Evolutionary conservation across 2,113 vertebrate species (phyloP), one percentile per base, ranked within the genome.

Genomic region (Thalassoma bifasciatum): DNA sequence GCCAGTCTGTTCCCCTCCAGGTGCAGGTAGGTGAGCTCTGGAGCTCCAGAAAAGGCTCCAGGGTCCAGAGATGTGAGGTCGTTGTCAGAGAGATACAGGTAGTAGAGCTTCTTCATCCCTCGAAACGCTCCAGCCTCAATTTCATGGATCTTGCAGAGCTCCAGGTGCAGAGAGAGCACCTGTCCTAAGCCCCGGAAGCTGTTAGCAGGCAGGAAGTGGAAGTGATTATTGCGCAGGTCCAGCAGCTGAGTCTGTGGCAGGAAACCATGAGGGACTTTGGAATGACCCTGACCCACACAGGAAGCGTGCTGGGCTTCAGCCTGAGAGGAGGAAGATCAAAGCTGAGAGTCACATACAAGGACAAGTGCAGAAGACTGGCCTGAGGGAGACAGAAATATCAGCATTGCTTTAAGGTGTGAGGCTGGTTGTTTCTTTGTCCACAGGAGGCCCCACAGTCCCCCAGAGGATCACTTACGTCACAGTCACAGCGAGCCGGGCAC

Each of bases 21-120:
- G 76, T 97, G 88, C 0, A 98, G 94, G 86, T 98, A 98, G 46
- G 92, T 94, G 5, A 98, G 93, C 19, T 49, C 75, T 0, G 93
- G 91, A 0, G 75, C 86, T 3, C 95, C 96, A 14, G 91, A 50
- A 0, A 99, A 96, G 64, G 92, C 88, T 0, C 83, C 61, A 0
- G 94, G 80, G 0, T 58, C 86, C 85, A 99, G 79, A 2, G 83
- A 86, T 0, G 93, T 93, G 47, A 99, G 94, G 54, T 38, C 82
- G 61, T 98, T 99, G 82, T 96, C 5, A 0, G 95, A 94, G 8
- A 99, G 94, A 88, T 99, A 98, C 61, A 98, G 94, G 78, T 98
- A 99, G n/a, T 96, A 46, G 12, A 98, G 89, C 34, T 72, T 86
- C 42, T 85, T 89, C 94, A 98, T 93, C 1, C 95, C 95, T 0